These are phyloP conservation scores for Cylas formicarius DNA, from an alignment of 1,140 invertebrate genomes.

Conservation along the genomic window DNA sequence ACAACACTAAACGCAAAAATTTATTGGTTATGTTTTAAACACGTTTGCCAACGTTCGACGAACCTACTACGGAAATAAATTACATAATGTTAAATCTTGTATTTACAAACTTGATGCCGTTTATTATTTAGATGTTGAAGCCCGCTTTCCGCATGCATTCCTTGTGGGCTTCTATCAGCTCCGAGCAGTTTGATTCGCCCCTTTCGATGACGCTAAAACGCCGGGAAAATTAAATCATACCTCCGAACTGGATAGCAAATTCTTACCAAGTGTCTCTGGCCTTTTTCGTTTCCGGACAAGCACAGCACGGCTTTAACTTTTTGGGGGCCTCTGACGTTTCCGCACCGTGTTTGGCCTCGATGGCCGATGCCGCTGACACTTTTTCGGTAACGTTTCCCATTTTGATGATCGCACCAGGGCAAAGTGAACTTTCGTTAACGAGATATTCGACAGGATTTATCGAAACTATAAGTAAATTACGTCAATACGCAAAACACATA, in stretches of 20 bases:
- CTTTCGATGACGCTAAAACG: conserved; percentile 84
- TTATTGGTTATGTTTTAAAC: conserved; percentile 13
- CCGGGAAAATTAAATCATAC: conserved; percentile 31
- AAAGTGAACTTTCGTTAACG: too few species aligned
- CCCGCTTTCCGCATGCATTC: conserved; percentile 92
- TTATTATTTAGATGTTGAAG: conserved; percentile 75
- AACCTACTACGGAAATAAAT: neutral
- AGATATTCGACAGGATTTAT: too few species aligned
- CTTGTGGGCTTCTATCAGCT: conserved; percentile 92
- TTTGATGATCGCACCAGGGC: too few species aligned
- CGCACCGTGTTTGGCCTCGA: conserved; percentile 15
- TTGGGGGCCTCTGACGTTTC: conserved; percentile 47
- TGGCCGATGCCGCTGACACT: conserved; percentile 37
- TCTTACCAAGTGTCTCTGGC: conserved; percentile 82
- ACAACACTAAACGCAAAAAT: neutral
- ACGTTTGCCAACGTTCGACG: conserved; percentile 6
- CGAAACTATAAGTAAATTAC: too few species aligned
- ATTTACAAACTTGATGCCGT: conserved; percentile 4
- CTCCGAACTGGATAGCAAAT: conserved; percentile 8
- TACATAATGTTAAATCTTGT: conserved; percentile 4
- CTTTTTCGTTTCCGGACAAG: conserved; percentile 94
- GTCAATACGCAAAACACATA: too few species aligned
- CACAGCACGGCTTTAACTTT: conserved; percentile 92
- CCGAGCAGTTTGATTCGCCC: conserved; percentile 86
- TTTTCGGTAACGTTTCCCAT: conserved; percentile 31